phyloP scores from a whole-genome alignment of 2,797 vertebrate species.

The Cryptoblepharus egeriae region DNA sequence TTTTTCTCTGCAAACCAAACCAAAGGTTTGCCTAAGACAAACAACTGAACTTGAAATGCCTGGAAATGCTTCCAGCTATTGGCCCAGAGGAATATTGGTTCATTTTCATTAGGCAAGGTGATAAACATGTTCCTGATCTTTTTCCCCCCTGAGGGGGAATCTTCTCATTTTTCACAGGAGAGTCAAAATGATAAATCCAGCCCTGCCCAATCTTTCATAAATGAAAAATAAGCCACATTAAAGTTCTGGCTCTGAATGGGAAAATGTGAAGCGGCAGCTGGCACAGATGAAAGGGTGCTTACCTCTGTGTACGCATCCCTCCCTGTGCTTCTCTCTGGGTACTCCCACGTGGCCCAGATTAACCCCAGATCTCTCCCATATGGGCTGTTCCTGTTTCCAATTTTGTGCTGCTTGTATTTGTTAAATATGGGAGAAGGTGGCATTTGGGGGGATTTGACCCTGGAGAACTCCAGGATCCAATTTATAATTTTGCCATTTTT shows the following conservation, averaged over 20 bases:
- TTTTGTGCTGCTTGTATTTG: background rate
- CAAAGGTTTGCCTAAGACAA: background rate
- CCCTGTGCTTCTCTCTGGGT: background rate
- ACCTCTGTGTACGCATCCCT: background rate
- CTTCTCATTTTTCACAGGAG: constrained; percentile 46
- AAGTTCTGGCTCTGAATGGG: constrained; percentile 36
- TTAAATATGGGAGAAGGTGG: background rate
- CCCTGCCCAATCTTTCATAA: constrained; percentile 46
- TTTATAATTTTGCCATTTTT: background rate
- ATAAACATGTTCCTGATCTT: constrained; percentile 48
- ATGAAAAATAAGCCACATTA: constrained; percentile 48
- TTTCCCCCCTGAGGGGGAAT: constrained; percentile 28
- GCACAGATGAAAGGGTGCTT: constrained; percentile 16
- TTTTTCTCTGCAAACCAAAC: background rate
- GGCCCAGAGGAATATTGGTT: constrained; percentile 12
- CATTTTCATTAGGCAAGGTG: constrained; percentile 57
- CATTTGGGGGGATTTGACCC: background rate
- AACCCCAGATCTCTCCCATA: background rate
- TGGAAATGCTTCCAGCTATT: background rate
- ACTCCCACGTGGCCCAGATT: constrained; percentile 5
- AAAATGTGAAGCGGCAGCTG: constrained; percentile 26
- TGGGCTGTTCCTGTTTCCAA: background rate
- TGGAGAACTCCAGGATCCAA: background rate
- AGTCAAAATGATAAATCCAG: constrained; percentile 66
- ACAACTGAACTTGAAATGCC: background rate